Conservation (phyloP, 1,140 invertebrate genomes). For the Drosophila nebulosa region DNA sequence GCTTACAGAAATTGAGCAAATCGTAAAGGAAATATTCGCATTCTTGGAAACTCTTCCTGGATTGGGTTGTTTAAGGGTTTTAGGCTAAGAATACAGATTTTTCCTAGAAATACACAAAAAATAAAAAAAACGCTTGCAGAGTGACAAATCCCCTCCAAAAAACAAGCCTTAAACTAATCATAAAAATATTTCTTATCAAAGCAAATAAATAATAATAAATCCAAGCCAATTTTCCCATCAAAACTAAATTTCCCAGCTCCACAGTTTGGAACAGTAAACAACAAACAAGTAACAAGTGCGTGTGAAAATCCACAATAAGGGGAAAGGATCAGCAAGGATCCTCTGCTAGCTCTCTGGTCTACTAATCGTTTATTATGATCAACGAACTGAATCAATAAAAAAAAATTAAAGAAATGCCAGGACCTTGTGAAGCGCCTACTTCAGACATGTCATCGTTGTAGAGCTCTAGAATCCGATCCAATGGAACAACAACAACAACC, state of each 20-base stretch:
- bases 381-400: conserved; percentile 76
- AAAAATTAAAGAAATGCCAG: conserved; percentile 32
- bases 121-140: neutral
- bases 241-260: conserved; percentile 10
- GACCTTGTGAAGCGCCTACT: conserved; percentile 60
- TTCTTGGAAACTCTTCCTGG: conserved; percentile 1
- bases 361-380: conserved; percentile 78
- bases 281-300: conserved; percentile 49
- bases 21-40: neutral
- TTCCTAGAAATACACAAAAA: neutral
- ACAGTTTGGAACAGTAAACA: neutral
- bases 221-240: conserved; percentile 52
- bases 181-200: conserved; percentile 14
- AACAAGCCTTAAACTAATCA: neutral
- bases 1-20: neutral
- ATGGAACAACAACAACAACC: conserved; percentile 47
- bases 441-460: conserved; percentile 58
- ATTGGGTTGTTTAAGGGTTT: conserved; percentile 31
- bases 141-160: conserved; percentile 2
- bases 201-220: neutral
- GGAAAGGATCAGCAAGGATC: conserved; percentile 62
- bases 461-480: conserved; percentile 18
- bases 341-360: neutral
- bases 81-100: conserved; percentile 3
- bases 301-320: conserved; percentile 31